Conservation (phyloP, 2,888 invertebrate genomes). For the Amphipyra tragopoginis region DNA sequence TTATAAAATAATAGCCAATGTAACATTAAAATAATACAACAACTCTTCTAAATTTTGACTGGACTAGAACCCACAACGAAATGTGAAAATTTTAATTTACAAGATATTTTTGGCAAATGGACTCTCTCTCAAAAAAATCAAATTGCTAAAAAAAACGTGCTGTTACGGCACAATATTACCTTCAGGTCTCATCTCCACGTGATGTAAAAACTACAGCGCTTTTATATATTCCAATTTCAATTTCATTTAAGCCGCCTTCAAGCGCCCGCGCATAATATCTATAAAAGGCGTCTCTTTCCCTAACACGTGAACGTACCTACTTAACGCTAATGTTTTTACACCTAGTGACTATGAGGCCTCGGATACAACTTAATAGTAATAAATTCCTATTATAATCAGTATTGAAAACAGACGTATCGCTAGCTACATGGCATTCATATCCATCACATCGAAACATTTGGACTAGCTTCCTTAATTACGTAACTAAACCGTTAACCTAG, state of each 20-base stretch:
- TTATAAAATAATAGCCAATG: conserved; percentile 75
- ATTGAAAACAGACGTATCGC: conserved; percentile 69
- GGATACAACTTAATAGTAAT: conserved; percentile 56
- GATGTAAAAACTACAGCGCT: conserved; percentile 55
- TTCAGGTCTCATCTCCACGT: conserved; percentile 42
- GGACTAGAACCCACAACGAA: conserved; percentile 88
- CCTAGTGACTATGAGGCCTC: conserved; percentile 58
- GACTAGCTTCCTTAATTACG: conserved; percentile 89
- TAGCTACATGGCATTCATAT: conserved; percentile 85
- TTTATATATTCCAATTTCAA: conserved; percentile 37
- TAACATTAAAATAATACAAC: conserved; percentile 75
- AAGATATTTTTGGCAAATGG: conserved; percentile 74
- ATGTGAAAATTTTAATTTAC: conserved; percentile 71
- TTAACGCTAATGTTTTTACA: conserved; percentile 61
- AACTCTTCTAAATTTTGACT: conserved; percentile 81
- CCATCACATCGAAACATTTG: conserved; percentile 88
- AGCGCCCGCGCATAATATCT: conserved; percentile 62
- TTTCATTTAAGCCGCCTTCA: conserved; percentile 49
- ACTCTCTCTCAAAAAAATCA: conserved; percentile 54
- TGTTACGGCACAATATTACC: conserved; percentile 37
- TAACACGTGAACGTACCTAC: conserved; percentile 55
- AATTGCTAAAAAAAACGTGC: conserved; percentile 49
- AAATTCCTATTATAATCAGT: conserved; percentile 64
- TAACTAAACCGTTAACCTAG: conserved; percentile 83
- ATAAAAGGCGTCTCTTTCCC: conserved; percentile 57